These are phyloP conservation scores for Pipistrellus pipistrellus DNA, from an alignment of 2,797 vertebrate genomes.

Conservation along the genomic window DNA sequence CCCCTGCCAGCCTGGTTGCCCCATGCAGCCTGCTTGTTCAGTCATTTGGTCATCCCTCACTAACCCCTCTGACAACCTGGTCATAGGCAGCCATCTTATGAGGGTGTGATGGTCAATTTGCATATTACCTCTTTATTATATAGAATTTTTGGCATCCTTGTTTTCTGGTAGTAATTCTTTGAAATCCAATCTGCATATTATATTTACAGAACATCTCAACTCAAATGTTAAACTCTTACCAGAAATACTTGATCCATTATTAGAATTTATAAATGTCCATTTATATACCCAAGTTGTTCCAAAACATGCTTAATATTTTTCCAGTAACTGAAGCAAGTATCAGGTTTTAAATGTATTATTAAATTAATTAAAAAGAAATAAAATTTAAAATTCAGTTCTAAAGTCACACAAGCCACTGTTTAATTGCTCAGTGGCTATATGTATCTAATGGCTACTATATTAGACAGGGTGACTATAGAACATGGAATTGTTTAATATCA, in stretches of 20 bases:
- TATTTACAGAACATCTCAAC: not conserved
- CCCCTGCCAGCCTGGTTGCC: too few relatives aligned
- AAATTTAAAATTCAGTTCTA: not conserved
- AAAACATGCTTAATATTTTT: slow-evolving; percentile 22
- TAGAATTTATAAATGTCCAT: slow-evolving; percentile 37
- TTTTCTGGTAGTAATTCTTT: slow-evolving; percentile 13
- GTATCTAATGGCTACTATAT: not conserved
- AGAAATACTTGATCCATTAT: slow-evolving; percentile 22
- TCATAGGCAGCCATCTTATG: too few relatives aligned
- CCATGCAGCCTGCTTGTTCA: too few relatives aligned
- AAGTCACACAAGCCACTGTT: not conserved
- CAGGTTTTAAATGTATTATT: slow-evolving; percentile 5
- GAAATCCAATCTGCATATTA: not conserved
- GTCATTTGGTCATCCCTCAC: too few relatives aligned
- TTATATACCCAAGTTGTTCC: not conserved
- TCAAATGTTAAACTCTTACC: slow-evolving; percentile 5
- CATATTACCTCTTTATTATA: too few relatives aligned
- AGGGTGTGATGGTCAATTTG: too few relatives aligned
- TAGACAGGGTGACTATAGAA: not conserved
- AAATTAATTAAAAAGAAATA: slow-evolving; percentile 32
- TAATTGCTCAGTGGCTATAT: not conserved
- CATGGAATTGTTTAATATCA: not conserved
- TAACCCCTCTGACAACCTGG: too few relatives aligned
- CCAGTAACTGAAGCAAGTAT: not conserved
- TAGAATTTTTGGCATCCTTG: not conserved